A percentile compares a stretch with the other conserved stretches of the same genome.
These are phyloP conservation scores for Limnephilus lunatus DNA, from an alignment of 2,888 invertebrate genomes.

Conservation along the genomic window DNA sequence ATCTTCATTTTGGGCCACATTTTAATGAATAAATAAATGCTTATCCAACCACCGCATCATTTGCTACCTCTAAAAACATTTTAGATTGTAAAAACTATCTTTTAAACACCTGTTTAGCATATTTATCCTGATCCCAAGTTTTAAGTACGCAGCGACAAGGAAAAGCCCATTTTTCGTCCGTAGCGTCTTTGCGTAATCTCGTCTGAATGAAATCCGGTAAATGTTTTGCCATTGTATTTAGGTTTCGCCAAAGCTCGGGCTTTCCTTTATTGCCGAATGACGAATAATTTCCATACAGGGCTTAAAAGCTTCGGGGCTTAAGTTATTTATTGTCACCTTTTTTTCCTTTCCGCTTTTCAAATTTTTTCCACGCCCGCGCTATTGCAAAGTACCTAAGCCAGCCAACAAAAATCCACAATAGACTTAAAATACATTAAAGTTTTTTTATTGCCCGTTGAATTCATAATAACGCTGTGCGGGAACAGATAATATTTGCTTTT, in stretches of 20 bases:
- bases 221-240: slow-evolving; percentile 39
- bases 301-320: slow-evolving; percentile 27
- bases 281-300: slow-evolving; percentile 39
- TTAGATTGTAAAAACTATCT: background rate
- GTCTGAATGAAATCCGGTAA: slow-evolving; percentile 36
- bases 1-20: no score
- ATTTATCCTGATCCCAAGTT: background rate
- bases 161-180: background rate
- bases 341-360: slow-evolving; percentile 3
- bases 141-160: background rate
- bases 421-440: slow-evolving; percentile 23
- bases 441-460: background rate
- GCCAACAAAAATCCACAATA: slow-evolving; percentile 5
- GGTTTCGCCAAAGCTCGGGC: slow-evolving; percentile 16
- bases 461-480: background rate
- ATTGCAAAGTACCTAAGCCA: background rate
- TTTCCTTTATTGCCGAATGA: slow-evolving; percentile 21
- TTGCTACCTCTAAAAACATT: background rate
- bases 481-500: background rate
- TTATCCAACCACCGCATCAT: background rate
- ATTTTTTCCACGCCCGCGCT: slow-evolving; percentile 17
- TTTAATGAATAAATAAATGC: background rate
- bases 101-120: background rate
- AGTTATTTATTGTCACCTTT: background rate
- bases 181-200: slow-evolving; percentile 25